These are phyloP conservation scores for Meandrina meandrites DNA, from an alignment of 92 coral and sea anemone genomes.

Conservation along the genomic window DNA sequence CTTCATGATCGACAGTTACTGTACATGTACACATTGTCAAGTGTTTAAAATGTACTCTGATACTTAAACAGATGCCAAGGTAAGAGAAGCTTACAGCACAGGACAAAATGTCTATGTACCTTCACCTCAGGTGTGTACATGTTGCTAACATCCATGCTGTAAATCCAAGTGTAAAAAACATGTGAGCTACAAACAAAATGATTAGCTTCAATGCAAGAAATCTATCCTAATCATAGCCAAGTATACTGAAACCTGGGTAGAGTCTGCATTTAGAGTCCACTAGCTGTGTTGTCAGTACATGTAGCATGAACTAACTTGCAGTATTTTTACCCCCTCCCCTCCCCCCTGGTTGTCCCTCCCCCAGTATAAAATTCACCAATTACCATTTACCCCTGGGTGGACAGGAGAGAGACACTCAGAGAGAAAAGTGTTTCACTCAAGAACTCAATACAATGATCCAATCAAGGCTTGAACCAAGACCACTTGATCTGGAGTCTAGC, in stretches of 20 bases:
- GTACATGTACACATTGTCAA: too few relatives aligned
- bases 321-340: not conserved
- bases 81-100: constrained; percentile 93
- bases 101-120: constrained; percentile 98
- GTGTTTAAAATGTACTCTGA: not conserved
- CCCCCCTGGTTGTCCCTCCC: not conserved
- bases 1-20: too few relatives aligned
- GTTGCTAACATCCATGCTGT: not conserved
- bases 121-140: constrained; percentile 68
- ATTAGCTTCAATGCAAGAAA: not conserved
- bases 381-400: not conserved
- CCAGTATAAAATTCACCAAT: not conserved
- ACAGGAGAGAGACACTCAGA: not conserved
- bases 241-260: too few relatives aligned
- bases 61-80: constrained; percentile 69
- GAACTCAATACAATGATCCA: not conserved
- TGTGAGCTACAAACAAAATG: too few relatives aligned
- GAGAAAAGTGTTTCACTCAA: not conserved
- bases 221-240: too few relatives aligned
- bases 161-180: not conserved
- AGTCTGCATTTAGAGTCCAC: too few relatives aligned
- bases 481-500: too few relatives aligned
- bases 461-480: not conserved
- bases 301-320: not conserved
- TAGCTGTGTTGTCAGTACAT: not conserved